Percentiles rank a stretch among this genome's conserved stretches.
Evolutionary conservation across 2,888 invertebrate species (phyloP).

Genomic region (Drosophila nr. fundita): DNA sequence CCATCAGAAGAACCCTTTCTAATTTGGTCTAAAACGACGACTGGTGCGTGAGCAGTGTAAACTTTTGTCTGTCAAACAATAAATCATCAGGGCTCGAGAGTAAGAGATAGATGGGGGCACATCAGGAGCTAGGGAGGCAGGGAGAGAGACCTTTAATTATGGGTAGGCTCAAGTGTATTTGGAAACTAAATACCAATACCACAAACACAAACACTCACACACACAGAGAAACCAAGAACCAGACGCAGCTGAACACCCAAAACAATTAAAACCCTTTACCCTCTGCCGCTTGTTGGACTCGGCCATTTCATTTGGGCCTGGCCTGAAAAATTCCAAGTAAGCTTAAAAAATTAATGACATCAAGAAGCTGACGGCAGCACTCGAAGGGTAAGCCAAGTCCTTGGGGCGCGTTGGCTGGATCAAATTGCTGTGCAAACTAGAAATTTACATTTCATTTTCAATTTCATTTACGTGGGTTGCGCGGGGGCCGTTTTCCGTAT

Average conservation of each 20-base stretch:
- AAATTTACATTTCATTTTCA: conserved; percentile 50
- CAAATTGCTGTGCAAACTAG: conserved; percentile 75
- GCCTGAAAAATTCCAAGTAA: conserved; percentile 69
- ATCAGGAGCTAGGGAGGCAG: background rate
- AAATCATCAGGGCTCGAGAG: conserved; percentile 71
- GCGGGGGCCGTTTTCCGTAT: background rate
- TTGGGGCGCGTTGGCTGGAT: conserved; percentile 60
- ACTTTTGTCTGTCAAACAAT: conserved; percentile 78
- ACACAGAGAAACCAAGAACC: conserved; percentile 12
- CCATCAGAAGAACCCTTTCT: conserved; percentile 68
- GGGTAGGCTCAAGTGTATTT: conserved; percentile 74
- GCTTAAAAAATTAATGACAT: conserved; percentile 82
- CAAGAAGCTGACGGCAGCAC: conserved; percentile 67
- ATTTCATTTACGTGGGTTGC: conserved; percentile 5
- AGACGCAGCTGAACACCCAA: conserved; percentile 64
- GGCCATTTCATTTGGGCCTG: conserved; percentile 71
- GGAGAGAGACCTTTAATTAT: conserved; percentile 72
- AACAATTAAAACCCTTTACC: conserved; percentile 79
- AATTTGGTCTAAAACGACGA: conserved; percentile 64
- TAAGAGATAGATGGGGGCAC: conserved; percentile 2
- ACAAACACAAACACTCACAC: background rate
- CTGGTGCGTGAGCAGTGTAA: conserved; percentile 40
- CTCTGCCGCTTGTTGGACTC: conserved; percentile 70
- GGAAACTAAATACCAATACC: conserved; percentile 64
- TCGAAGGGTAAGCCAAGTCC: conserved; percentile 40